phyloP scores from a whole-genome alignment of 2,113 vertebrate species.

The Mormoops blainvillei region DNA sequence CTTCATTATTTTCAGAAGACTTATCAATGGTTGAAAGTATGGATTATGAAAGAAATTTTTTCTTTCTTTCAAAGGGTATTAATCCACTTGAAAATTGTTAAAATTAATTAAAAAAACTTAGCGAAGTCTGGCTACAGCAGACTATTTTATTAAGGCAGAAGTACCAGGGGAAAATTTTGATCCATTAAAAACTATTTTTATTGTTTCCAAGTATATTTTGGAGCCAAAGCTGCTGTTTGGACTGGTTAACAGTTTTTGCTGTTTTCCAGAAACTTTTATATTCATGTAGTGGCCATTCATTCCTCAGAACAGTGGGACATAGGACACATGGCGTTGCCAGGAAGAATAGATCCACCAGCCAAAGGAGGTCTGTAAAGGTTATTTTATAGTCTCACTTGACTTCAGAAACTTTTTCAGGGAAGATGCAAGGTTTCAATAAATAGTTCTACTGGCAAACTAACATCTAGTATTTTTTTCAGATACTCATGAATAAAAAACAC shows the following conservation, averaged over 20 bases:
- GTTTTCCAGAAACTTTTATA: slow-evolving; percentile 47
- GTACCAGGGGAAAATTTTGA: slow-evolving; percentile 39
- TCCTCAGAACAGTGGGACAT: slow-evolving; percentile 56
- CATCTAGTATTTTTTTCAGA: neutral
- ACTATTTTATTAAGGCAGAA: slow-evolving; percentile 54
- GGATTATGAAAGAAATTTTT: neutral
- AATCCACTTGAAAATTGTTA: slow-evolving; percentile 39
- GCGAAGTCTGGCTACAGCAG: slow-evolving; percentile 39
- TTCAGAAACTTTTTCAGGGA: neutral
- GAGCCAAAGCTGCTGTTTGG: slow-evolving; percentile 43
- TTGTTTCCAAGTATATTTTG: slow-evolving; percentile 65
- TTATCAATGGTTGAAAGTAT: neutral
- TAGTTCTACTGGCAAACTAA: neutral
- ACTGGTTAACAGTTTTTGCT: slow-evolving; percentile 58
- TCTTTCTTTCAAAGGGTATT: slow-evolving; percentile 11
- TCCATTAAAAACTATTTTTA: slow-evolving; percentile 66
- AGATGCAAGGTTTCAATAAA: neutral
- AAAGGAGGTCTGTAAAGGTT: neutral
- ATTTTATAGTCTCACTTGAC: neutral
- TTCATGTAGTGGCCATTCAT: slow-evolving; percentile 39
- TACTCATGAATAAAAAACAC: neutral
- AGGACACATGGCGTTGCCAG: neutral
- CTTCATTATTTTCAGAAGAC: neutral
- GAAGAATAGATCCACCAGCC: neutral
- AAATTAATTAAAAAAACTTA: neutral